A percentile compares a stretch with the other conserved stretches of the same genome.
Conservation (phyloP, 2,888 invertebrate species). For the Petrolisthes cinctipes region DNA sequence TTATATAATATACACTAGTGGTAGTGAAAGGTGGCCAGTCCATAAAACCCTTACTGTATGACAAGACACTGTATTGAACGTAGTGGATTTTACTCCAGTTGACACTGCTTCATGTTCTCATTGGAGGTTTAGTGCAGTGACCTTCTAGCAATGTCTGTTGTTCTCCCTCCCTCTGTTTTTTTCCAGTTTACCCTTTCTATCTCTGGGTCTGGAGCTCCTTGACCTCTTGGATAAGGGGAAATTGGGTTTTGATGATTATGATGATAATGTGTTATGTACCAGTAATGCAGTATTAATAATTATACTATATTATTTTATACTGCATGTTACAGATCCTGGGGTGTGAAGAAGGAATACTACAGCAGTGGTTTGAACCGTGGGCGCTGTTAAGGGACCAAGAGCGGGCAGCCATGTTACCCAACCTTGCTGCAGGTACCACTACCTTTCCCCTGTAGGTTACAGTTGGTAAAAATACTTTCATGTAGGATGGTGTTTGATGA, state of each 20-base stretch:
- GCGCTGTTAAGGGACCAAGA: conserved; percentile 87
- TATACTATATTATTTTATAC: conserved; percentile 71
- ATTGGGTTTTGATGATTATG: background rate
- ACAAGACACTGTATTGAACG: too few species aligned
- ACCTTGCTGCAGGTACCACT: conserved; percentile 83
- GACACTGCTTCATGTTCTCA: too few species aligned
- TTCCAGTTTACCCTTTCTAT: too few species aligned
- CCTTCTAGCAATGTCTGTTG: too few species aligned
- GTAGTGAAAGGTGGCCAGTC: background rate
- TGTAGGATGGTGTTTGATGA: background rate
- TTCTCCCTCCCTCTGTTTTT: too few species aligned
- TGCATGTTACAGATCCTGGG: conserved; percentile 77
- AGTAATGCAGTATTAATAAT: background rate
- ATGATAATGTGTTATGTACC: background rate
- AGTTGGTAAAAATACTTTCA: too few species aligned
- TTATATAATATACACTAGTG: background rate
- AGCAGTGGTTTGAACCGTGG: conserved; percentile 86
- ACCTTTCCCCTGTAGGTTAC: background rate
- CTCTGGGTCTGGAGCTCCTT: too few species aligned
- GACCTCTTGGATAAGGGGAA: too few species aligned
- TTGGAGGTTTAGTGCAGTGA: too few species aligned
- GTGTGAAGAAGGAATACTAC: conserved; percentile 76
- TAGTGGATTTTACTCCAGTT: too few species aligned
- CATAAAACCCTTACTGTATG: too few species aligned
- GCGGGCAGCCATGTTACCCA: conserved; percentile 82